Base-by-base conservation (phyloP, 53 echinoderm and acorn worm genomes). In the Holothuria leucospilota region DNA sequence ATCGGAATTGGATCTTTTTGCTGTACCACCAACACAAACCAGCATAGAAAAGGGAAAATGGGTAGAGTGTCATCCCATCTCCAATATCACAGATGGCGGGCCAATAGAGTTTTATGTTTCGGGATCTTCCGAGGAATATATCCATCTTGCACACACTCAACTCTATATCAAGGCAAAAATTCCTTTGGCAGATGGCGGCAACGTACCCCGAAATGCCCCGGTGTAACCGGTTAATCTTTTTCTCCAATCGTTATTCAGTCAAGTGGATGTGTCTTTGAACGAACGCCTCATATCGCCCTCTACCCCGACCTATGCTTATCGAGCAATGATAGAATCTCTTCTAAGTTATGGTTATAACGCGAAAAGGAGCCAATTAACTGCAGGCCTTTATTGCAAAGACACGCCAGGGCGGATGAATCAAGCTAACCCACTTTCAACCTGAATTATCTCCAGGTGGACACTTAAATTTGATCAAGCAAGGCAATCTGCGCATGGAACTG, bases 271-370 rank as follows among this genome's bases (percentile, higher is more conserved):
- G n/a, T n/a, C n/a, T n/a, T n/a, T n/a, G n/a, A n/a, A n/a, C n/a
- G n/a, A n/a, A n/a, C n/a, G n/a, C n/a, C n/a, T n/a, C n/a, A n/a
- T n/a, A n/a, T n/a, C n/a, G n/a, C n/a, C n/a, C n/a, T n/a, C n/a
- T n/a, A n/a, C n/a, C n/a, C n/a, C n/a, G n/a, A n/a, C n/a, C n/a
- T n/a, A n/a, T n/a, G n/a, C n/a, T n/a, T n/a, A n/a, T n/a, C n/a
- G n/a, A n/a, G n/a, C n/a, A n/a, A n/a, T n/a, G n/a, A n/a, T n/a
- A n/a, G n/a, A 38, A 82, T 94, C 2, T 81, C 89, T 15, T 70
- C 49, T 87, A 5, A 82, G 84, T 46, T 93, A 93, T 42, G 93
- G 87, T 29, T 61, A 69, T 23, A 78, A 87, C 21, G 93, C 90
- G 4, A 89, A 87, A 26, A 24, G 84, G 86, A 87, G 53, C 34